Base-by-base conservation (phyloP, 2,888 invertebrate genomes). In the Syrista parreyssii region DNA sequence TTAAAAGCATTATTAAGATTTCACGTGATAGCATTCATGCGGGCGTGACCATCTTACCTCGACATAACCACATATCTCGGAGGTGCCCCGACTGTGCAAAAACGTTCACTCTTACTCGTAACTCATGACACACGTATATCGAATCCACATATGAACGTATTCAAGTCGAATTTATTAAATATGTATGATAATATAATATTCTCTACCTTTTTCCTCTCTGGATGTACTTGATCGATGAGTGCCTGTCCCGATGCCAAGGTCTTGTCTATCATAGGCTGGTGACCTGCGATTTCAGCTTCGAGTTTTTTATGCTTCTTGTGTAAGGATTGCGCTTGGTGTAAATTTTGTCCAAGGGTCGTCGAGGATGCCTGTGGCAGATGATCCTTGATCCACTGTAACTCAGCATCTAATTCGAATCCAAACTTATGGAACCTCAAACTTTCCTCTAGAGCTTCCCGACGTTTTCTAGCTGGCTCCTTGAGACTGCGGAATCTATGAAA, bases 311-410 rank as follows among this genome's bases (percentile, higher is more conserved):
- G 98, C 90, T 98, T 98, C 92, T 98, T 99, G 89, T 96, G 94
- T 79, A 97, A 93, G 30, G 96, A 97, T 90, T 98, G 98, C 0
- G 98, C 98, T 86, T 98, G 98, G 88, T 98, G 96, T 69, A 99
- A 93, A 91, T 97, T 98, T 76, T 96, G 95, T 0, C 98, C 98
- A 34, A 96, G 92, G 36, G 94, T 93, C 23, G 94, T 94, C 0
- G 97, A 96, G 0, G 95, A 93, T 0, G 97, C 98, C 0, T 96
- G 94, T 0, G 97, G 96, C 83, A 95, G 91, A 80, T 98, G 97
- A 91, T 99, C 99, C 68, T 95, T 95, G 82, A 99, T 96, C 99
- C 99, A 99, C 89, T 97, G 98, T 86, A 98, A 93, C 90, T 99
- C 99, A 1, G 96, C 96, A 74, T 97, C 96, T 74, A 98, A 94